Evolutionary conservation across 2,113 vertebrate species (phyloP).

Genomic region (Axis porcinus): DNA sequence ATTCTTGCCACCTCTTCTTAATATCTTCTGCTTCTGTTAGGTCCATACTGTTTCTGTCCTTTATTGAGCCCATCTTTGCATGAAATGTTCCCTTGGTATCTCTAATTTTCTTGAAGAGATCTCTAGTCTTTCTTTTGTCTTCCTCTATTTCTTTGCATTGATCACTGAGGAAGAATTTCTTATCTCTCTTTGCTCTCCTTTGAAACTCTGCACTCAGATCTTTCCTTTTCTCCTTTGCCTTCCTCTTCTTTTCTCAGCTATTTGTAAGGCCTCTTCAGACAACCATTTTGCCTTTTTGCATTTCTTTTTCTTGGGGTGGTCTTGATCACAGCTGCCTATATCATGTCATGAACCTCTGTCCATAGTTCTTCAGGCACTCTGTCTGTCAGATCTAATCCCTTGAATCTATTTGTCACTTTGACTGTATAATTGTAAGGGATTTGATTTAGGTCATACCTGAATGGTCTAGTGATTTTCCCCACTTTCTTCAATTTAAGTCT

Average conservation of each 20-base stretch:
- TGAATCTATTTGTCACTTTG: neutral
- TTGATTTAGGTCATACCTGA: neutral
- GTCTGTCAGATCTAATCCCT: neutral
- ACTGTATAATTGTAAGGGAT: neutral
- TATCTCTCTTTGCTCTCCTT: neutral
- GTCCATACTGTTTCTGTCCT: neutral
- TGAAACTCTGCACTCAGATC: neutral
- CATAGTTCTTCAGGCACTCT: neutral
- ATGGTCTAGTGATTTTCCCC: neutral
- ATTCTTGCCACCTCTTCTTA: neutral
- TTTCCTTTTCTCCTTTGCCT: neutral
- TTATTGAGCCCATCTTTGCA: neutral
- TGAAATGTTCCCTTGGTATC: neutral
- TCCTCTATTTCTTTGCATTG: neutral
- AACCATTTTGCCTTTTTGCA: neutral
- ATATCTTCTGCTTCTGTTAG: neutral
- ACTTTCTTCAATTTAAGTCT: neutral
- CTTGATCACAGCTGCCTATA: neutral
- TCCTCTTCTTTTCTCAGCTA: neutral
- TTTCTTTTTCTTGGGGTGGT: neutral
- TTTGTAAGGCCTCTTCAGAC: neutral
- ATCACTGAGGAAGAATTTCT: neutral
- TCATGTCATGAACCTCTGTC: neutral
- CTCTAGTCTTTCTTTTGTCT: neutral
- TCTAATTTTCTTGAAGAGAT: neutral